phyloP scores from a whole-genome alignment of 2,113 vertebrate genomes.

The Neolamprologus hecqui region DNA sequence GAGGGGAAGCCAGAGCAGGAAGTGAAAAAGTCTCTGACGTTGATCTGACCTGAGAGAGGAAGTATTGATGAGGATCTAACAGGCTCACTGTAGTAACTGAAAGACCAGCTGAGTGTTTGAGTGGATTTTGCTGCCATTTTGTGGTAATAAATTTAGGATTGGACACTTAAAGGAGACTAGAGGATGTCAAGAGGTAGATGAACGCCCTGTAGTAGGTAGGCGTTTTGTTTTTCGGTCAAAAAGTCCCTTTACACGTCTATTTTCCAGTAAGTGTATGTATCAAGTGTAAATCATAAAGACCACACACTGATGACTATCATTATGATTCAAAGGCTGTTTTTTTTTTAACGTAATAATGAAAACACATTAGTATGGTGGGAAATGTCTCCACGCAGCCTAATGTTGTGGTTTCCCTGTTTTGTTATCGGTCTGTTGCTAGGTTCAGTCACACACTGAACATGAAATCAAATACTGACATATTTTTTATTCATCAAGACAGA shows the following conservation, averaged over 20 bases:
- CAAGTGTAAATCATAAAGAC: not conserved
- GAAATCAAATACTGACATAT: not conserved
- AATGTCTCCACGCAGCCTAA: not conserved
- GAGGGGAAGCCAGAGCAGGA: slow-evolving; percentile 40
- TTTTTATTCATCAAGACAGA: not conserved
- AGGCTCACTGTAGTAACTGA: not conserved
- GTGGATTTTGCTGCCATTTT: not conserved
- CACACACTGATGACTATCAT: not conserved
- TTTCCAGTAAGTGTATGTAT: not conserved
- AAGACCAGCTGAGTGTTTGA: not conserved
- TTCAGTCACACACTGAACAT: not conserved
- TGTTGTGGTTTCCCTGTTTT: not conserved
- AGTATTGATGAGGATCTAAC: slow-evolving; percentile 11
- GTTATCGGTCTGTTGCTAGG: not conserved
- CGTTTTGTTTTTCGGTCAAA: not conserved
- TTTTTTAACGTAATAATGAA: not conserved
- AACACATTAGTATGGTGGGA: not conserved
- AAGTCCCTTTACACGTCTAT: not conserved
- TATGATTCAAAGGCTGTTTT: not conserved
- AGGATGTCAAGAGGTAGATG: not conserved
- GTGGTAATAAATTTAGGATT: not conserved
- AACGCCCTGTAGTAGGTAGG: not conserved
- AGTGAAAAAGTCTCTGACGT: not conserved
- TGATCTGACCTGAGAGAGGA: not conserved
- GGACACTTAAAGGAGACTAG: not conserved